These are phyloP conservation scores for Crenichthys baileyi DNA, from an alignment of 2,797 vertebrate species.

Conservation along the genomic window DNA sequence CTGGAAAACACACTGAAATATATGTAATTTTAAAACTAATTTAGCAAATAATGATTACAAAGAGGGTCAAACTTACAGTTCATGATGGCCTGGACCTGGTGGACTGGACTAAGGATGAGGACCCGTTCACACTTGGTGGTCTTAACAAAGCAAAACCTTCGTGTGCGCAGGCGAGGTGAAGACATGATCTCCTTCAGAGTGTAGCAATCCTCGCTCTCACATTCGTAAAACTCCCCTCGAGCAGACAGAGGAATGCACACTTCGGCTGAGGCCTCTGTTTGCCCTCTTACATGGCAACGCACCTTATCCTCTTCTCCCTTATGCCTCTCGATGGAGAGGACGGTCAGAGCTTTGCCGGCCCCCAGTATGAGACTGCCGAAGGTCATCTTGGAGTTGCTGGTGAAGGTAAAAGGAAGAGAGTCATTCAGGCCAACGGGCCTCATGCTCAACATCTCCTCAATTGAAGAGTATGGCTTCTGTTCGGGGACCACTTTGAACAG, in stretches of 20 bases:
- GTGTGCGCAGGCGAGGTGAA: conserved; percentile 47
- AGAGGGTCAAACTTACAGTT: conserved; percentile 79
- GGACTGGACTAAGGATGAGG: conserved; percentile 80
- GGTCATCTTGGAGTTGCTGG: conserved; percentile 62
- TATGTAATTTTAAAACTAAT: background rate
- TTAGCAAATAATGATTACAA: background rate
- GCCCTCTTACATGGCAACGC: conserved; percentile 70
- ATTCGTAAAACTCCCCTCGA: conserved; percentile 74
- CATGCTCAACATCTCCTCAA: conserved; percentile 79
- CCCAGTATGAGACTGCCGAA: conserved; percentile 65
- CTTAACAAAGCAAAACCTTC: conserved; percentile 73
- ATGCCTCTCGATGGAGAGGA: conserved; percentile 64
- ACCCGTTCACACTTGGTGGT: conserved; percentile 22
- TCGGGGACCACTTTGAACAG: conserved; percentile 79
- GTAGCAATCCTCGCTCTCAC: conserved; percentile 59
- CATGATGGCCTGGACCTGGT: conserved; percentile 87
- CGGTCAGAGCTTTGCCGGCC: conserved; percentile 56
- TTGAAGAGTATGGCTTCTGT: conserved; percentile 51
- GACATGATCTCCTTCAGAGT: conserved; percentile 80
- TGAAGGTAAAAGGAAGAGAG: conserved; percentile 78
- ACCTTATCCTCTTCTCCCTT: conserved; percentile 41
- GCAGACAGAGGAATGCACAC: conserved; percentile 71
- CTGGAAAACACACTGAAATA: background rate
- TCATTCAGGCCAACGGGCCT: conserved; percentile 52
- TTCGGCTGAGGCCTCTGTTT: conserved; percentile 51